phyloP scores from a whole-genome alignment of 2,888 invertebrate genomes.

The Celastrina argiolus region DNA sequence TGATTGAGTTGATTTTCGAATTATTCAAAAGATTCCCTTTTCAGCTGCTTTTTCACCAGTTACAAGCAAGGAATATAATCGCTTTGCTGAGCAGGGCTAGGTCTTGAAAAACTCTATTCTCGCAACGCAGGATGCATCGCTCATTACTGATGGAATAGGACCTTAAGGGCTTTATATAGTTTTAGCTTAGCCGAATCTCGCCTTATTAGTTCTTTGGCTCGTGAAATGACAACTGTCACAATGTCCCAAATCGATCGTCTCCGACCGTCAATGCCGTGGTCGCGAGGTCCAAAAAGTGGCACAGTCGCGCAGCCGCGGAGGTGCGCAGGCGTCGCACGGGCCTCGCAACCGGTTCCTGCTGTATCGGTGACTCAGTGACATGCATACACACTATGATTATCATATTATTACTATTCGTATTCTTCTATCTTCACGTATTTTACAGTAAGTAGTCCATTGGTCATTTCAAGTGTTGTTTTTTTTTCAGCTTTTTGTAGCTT shows the following conservation, averaged over 20 bases:
- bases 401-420: background rate
- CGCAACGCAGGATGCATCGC: too few relatives aligned
- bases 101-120: too few relatives aligned
- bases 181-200: background rate
- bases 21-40: background rate
- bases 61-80: too few relatives aligned
- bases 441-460: background rate
- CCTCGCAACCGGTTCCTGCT: slow-evolving; percentile 43
- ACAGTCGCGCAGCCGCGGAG: slow-evolving; percentile 27
- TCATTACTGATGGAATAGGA: too few relatives aligned
- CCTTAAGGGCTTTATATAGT: background rate
- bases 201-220: background rate
- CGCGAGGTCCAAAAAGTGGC: slow-evolving; percentile 5
- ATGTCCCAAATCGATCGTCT: slow-evolving; percentile 11
- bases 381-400: slow-evolving; percentile 25
- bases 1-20: background rate
- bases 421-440: slow-evolving; percentile 10
- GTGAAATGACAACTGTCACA: background rate
- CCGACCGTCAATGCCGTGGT: background rate
- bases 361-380: slow-evolving; percentile 49
- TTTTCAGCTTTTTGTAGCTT: background rate
- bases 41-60: background rate
- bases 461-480: background rate
- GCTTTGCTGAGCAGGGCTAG: too few relatives aligned
- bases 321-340: slow-evolving; percentile 43